Percentiles rank a stretch among this genome's conserved stretches.
These are phyloP conservation scores for Yasuhikotakia modesta DNA, from an alignment of 2,797 vertebrate species.

Conservation along the genomic window DNA sequence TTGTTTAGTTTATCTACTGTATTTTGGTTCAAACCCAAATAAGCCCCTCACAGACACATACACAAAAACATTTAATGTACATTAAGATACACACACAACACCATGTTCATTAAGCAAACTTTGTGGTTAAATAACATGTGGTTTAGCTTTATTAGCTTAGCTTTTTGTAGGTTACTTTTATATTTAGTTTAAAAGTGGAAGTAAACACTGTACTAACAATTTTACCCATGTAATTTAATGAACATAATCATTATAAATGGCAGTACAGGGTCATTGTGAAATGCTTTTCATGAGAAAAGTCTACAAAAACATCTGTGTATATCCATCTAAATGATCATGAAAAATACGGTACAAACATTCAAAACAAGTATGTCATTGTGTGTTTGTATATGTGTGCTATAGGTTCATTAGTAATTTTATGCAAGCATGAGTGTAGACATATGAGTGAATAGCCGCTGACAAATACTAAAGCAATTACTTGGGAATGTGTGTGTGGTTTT, in stretches of 20 bases:
- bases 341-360: no score
- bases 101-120: no score
- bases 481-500: constrained; percentile 5
- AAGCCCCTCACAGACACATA: constrained; percentile 14
- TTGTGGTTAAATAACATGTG: no score
- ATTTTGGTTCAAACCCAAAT: constrained; percentile 32
- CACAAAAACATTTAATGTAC: constrained; percentile 29
- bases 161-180: not conserved
- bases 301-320: constrained; percentile 3
- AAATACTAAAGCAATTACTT: constrained; percentile 27
- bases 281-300: not conserved
- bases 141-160: no score
- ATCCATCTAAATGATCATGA: not conserved
- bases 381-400: no score
- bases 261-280: not conserved
- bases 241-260: not conserved
- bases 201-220: not conserved
- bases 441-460: constrained; percentile 34
- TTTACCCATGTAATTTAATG: not conserved
- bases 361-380: no score
- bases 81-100: no score
- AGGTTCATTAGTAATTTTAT: no score
- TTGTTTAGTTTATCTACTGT: constrained; percentile 27
- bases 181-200: not conserved
- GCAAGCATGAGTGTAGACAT: constrained; percentile 1